These are phyloP conservation scores for Narcine bancroftii DNA, from an alignment of 2,113 vertebrate genomes.

Conservation along the genomic window DNA sequence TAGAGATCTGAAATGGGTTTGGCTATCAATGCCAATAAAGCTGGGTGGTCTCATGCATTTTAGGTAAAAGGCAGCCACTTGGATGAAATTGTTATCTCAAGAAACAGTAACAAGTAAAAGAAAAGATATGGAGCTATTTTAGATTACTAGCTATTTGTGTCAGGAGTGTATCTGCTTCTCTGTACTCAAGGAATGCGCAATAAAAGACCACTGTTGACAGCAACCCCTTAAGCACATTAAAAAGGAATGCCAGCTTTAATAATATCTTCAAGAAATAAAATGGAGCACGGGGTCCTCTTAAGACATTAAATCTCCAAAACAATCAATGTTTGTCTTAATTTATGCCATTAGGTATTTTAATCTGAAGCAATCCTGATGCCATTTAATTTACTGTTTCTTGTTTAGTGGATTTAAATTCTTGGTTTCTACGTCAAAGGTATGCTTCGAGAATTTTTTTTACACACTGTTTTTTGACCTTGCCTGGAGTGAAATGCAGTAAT, in stretches of 20 bases:
- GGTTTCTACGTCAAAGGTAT: background rate
- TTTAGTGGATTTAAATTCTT: background rate
- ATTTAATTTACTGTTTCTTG: background rate
- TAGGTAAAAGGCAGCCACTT: background rate
- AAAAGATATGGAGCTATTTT: background rate
- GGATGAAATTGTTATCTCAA: background rate
- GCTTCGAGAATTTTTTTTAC: no score
- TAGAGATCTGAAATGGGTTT: background rate
- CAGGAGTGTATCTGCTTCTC: conserved; percentile 38
- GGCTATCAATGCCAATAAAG: background rate
- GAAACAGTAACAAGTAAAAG: conserved; percentile 19
- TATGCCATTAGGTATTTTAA: background rate
- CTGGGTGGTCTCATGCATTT: background rate
- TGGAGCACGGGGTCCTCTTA: background rate
- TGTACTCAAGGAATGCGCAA: conserved; percentile 38
- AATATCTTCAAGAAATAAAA: conserved; percentile 11
- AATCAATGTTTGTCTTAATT: background rate
- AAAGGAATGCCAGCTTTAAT: conserved; percentile 36
- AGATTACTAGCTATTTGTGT: conserved; percentile 21
- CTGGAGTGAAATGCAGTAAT: no score
- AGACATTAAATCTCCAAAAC: background rate
- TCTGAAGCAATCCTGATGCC: background rate
- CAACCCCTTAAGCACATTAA: background rate
- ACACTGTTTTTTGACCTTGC: no score
- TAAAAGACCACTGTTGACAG: conserved; percentile 42